These are phyloP conservation scores for Heteronetta atricapilla DNA, from an alignment of 2,113 vertebrate species.

Conservation along the genomic window DNA sequence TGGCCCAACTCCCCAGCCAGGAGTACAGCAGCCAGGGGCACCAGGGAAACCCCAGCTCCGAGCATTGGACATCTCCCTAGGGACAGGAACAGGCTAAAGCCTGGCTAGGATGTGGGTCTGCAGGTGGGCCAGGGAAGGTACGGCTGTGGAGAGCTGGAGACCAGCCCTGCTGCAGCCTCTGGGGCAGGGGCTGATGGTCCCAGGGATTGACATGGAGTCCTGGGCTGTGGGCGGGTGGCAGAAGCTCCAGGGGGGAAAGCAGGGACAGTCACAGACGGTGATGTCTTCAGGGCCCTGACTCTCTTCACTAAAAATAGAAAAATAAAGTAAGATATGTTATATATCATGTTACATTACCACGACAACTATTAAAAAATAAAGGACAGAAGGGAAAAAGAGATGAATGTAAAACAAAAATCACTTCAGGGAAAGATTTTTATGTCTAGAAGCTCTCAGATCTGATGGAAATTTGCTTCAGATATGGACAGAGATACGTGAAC, in stretches of 20 bases:
- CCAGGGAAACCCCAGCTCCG: fast-evolving
- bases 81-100: neutral
- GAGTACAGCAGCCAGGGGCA: neutral
- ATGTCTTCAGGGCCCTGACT: fast-evolving
- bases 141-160: neutral
- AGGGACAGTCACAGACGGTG: neutral
- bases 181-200: neutral
- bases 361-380: neutral
- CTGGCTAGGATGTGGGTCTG: too few relatives aligned
- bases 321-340: neutral
- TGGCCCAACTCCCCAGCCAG: too few relatives aligned
- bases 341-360: neutral
- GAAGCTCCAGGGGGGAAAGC: fast-evolving
- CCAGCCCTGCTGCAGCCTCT: neutral
- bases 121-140: fast-evolving
- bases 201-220: neutral
- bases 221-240: neutral
- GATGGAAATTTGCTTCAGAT: neutral
- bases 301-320: neutral
- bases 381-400: neutral
- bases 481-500: neutral
- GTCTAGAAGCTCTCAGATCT: neutral
- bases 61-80: neutral
- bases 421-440: neutral
- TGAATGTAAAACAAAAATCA: neutral